Evolutionary conservation across 2,113 vertebrate species (phyloP).

Genomic region (Mustela lutreola): DNA sequence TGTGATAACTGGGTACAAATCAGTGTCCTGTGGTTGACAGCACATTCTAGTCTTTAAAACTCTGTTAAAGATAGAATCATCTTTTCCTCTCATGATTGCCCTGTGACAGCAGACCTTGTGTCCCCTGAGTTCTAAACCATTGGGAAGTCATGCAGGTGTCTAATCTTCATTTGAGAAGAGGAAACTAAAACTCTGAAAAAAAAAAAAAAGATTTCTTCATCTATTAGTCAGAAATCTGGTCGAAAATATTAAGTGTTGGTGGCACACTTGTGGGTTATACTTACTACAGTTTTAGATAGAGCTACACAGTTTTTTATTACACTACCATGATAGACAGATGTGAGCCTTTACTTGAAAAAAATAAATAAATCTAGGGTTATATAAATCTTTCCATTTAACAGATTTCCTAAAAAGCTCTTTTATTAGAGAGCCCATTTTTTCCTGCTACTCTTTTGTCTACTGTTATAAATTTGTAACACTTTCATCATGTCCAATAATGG

Average conservation of each 20-base stretch:
- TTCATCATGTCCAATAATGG: not conserved
- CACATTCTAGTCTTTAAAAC: not conserved
- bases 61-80: not conserved
- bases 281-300: not conserved
- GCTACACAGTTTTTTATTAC: not conserved
- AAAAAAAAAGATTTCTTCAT: not conserved
- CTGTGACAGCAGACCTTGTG: not conserved
- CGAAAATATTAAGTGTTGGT: not conserved
- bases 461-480: constrained; percentile 1
- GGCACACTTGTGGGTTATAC: not conserved
- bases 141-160: not conserved
- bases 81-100: not conserved
- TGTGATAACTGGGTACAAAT: not conserved
- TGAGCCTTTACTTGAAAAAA: not conserved
- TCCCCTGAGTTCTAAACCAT: not conserved
- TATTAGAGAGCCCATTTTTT: not conserved
- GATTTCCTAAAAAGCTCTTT: not conserved
- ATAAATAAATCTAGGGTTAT: not conserved
- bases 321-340: not conserved
- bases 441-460: not conserved
- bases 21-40: not conserved
- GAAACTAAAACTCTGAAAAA: constrained; percentile 9
- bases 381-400: not conserved
- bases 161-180: not conserved
- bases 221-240: not conserved